These are phyloP conservation scores for Cromileptes altivelis DNA, from an alignment of 2,113 vertebrate genomes.

Conservation along the genomic window DNA sequence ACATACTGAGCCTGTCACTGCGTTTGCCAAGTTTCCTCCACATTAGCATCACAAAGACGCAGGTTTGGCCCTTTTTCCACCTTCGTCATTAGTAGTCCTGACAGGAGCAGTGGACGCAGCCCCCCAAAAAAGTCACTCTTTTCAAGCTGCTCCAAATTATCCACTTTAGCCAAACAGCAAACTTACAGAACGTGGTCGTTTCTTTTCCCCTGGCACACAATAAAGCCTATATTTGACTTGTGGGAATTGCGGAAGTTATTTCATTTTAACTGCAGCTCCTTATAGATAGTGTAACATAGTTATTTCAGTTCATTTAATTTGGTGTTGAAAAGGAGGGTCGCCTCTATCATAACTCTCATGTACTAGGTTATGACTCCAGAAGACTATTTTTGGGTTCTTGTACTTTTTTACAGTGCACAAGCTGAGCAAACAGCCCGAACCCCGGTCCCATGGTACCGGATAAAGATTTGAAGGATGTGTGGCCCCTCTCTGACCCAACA, in stretches of 20 bases:
- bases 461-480: not conserved
- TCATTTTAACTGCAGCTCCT: not conserved
- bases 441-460: not conserved
- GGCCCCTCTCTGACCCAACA: not conserved
- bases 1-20: slow-evolving; percentile 42
- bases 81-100: slow-evolving; percentile 79
- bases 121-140: slow-evolving; percentile 42
- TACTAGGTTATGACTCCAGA: not conserved
- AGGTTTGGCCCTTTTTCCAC: slow-evolving; percentile 47
- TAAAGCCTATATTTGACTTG: not conserved
- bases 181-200: not conserved
- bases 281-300: not conserved
- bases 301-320: not conserved
- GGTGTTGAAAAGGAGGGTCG: not conserved
- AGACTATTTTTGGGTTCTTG: not conserved
- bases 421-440: not conserved
- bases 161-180: slow-evolving; percentile 4
- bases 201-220: not conserved
- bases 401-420: not conserved
- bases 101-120: slow-evolving; percentile 41
- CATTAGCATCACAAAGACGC: slow-evolving; percentile 81
- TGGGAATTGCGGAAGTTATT: not conserved
- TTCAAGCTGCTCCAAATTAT: slow-evolving; percentile 40
- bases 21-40: slow-evolving; percentile 55
- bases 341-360: not conserved